These are phyloP conservation scores for Blastobasis lacticolella DNA, from an alignment of 2,888 invertebrate genomes.

Conservation along the genomic window DNA sequence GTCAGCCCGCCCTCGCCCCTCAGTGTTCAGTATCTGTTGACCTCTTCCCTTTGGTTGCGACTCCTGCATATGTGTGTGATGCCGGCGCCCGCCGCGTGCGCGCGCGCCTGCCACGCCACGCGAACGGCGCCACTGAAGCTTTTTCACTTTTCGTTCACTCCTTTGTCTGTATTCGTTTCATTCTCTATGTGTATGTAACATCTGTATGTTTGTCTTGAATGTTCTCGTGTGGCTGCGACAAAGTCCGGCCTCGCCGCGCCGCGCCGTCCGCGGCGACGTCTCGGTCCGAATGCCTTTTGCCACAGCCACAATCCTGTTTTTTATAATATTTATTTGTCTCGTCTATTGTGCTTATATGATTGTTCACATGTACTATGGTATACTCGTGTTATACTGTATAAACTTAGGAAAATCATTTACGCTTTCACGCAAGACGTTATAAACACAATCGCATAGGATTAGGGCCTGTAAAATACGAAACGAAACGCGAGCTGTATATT, in stretches of 20 bases:
- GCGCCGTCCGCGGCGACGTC: constrained; percentile 28
- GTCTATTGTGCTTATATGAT: constrained; percentile 72
- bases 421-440: constrained; percentile 72
- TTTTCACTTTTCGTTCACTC: constrained; percentile 69
- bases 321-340: constrained; percentile 72
- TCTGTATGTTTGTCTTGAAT: constrained; percentile 74
- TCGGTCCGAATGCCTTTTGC: constrained; percentile 46
- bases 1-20: constrained; percentile 76
- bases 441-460: constrained; percentile 63
- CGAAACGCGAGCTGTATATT: constrained; percentile 62
- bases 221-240: constrained; percentile 67
- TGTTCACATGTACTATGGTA: constrained; percentile 63
- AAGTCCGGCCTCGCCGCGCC: constrained; percentile 36
- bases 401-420: constrained; percentile 74
- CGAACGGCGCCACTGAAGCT: constrained; percentile 64
- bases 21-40: constrained; percentile 73
- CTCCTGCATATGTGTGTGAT: constrained; percentile 73
- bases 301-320: constrained; percentile 62
- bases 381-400: constrained; percentile 62
- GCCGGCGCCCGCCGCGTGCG: constrained; percentile 61
- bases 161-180: constrained; percentile 74
- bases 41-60: constrained; percentile 73
- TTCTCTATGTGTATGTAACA: constrained; percentile 76
- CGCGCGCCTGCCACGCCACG: constrained; percentile 47
- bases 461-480: constrained; percentile 62